Evolutionary conservation across 2,888 invertebrate genomes (phyloP).

Genomic region (Argynnis bischoffii): DNA sequence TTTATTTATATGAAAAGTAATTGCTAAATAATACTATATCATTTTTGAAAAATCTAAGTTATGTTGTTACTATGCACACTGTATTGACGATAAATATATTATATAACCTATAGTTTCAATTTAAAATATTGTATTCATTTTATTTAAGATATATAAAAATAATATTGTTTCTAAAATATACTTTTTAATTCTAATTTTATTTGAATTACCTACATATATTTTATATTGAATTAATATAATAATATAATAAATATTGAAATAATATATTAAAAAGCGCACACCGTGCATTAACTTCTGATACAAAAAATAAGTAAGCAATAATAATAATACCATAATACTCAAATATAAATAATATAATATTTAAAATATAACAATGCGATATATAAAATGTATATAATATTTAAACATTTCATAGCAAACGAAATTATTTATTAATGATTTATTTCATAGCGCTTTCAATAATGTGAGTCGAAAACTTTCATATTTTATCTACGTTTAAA

Average conservation of each 20-base stretch:
- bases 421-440: conserved; percentile 9
- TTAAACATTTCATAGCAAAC: no score
- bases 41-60: conserved; percentile 10
- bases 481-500: conserved; percentile 8
- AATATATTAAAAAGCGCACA: conserved; percentile 35
- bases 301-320: conserved; percentile 34
- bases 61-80: conserved; percentile 7
- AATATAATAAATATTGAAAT: conserved; percentile 27
- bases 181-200: not conserved
- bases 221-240: conserved; percentile 17
- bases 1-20: no score
- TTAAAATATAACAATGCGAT: not conserved
- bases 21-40: not conserved
- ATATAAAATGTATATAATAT: not conserved
- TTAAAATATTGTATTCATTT: not conserved
- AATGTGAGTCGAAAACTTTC: conserved; percentile 1
- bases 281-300: conserved; percentile 38
- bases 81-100: conserved; percentile 1
- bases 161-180: no score
- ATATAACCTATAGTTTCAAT: not conserved
- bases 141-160: no score
- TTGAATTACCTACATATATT: conserved; percentile 1
- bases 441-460: not conserved
- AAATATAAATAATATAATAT: conserved; percentile 16
- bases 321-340: conserved; percentile 17